Base-by-base conservation (phyloP, 2,113 vertebrate genomes). In the Tringa solitaria region DNA sequence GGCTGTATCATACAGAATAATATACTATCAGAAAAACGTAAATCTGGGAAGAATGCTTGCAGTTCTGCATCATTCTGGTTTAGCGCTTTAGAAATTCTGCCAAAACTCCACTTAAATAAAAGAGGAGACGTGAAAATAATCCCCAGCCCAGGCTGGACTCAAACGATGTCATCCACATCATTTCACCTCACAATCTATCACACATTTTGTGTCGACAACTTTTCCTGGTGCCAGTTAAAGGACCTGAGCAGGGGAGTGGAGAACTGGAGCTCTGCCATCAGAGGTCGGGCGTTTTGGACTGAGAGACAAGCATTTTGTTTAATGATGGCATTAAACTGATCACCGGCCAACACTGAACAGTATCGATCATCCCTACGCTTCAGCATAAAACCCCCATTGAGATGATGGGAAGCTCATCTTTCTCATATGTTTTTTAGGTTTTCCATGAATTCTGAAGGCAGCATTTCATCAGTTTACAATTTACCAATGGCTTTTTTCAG, bases 161-260 rank as follows among this genome's bases (percentile, higher is more conserved):
- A 17, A 15, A 37, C 2, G 2, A 53, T 0, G 2, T 0, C 27
- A 74, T 43, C n/a, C 56, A n/a, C 68, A 1, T 64, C 8, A 12
- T 51, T 74, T 33, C 75, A 83, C 6, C 75, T 73, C 37, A 0
- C 54, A 30, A n/a, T 18, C 63, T 21, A 48, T 19, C 78, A 51
- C 7, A 1, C 41, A 30, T 51, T 59, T 48, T 33, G 46, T 2
- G 13, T 3, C 77, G 72, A 74, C 41, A 73, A 1, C 14, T 80
- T 51, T 16, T 60, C 24, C 4, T 5, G 11, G 28, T 13, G 39
- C 12, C 26, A 67, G 39, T 51, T 35, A 30, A 80, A 90, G 84
- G 67, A 75, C 50, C 39, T 68, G 73, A 45, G n/a, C 8, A 0
- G 14, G 14, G 23, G 43, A 76, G 67, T 0, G 70, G 37, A 16